phyloP scores from a whole-genome alignment of 2,113 vertebrate genomes.

The Hyperopisus bebe region DNA sequence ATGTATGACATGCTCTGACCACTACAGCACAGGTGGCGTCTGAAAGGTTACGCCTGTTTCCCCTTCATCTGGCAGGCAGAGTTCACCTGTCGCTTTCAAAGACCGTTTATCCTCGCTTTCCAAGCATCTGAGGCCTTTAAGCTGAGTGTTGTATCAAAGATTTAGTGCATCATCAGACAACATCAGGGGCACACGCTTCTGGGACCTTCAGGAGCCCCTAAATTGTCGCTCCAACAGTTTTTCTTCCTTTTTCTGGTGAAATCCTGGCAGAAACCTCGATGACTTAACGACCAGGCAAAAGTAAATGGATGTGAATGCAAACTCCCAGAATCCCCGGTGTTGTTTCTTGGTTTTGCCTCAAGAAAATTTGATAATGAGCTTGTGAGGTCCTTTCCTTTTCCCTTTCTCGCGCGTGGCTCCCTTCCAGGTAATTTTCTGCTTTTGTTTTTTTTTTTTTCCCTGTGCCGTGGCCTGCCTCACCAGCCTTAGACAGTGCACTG shows the following conservation, averaged over 20 bases:
- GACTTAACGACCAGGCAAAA: background rate
- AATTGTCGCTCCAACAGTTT: background rate
- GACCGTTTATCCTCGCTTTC: background rate
- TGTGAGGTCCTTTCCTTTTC: constrained; percentile 17
- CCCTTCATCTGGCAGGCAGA: background rate
- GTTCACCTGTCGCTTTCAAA: background rate
- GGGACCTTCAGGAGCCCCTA: background rate
- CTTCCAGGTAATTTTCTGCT: constrained; percentile 14
- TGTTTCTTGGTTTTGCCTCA: background rate
- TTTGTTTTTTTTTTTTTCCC: background rate
- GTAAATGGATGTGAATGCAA: background rate
- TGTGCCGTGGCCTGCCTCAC: background rate
- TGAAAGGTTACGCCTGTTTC: background rate
- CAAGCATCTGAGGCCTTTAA: background rate
- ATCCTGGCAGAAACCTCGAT: background rate
- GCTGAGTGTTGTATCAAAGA: background rate
- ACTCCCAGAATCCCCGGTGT: background rate
- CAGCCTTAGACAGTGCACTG: background rate
- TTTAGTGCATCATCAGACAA: background rate
- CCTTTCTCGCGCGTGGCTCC: constrained; percentile 40
- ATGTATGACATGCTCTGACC: background rate
- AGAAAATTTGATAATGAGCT: constrained; percentile 35
- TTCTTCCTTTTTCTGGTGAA: background rate
- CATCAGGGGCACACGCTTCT: background rate
- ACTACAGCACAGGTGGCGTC: background rate